Evolutionary conservation across 2,888 invertebrate genomes (phyloP), one percentile per base, ranked within the genome.

Genomic region (Lottia scabra): DNA sequence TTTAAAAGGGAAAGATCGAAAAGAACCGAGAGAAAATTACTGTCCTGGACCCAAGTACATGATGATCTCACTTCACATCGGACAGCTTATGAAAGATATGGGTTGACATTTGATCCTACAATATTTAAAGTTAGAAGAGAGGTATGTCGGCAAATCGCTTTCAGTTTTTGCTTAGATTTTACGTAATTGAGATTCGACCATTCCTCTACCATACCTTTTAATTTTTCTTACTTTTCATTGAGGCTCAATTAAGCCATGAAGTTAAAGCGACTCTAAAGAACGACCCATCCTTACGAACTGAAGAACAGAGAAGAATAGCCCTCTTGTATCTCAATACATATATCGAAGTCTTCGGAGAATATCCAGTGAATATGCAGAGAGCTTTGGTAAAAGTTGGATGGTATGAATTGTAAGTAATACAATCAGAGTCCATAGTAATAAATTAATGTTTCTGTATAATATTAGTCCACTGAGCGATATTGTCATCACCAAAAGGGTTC

Each of bases 341-440:
- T 0, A 87, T 88, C 6, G 85, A 86, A 15, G 85, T 87, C 1
- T 89, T 89, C 72, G 80, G 85, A n/a, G 88, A 88, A 70, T 89
- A 87, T 73, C 89, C 89, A 15, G 84, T 84, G 46, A 83, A 84
- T 13, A 84, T 89, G 83, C 87, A 89, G 78, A 69, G 81, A 68
- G 84, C 87, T 6, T 80, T 89, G 6, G 87, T 86, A 23, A 75
- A 81, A 64, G 83, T 84, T 6, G 87, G 87, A 44, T 87, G 86
- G 85, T 89, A 88, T 77, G 88, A 88, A 76, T 80, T 83, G 87
- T 88, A 74, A 83, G 87, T 81, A 10, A 38, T 38, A 4, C 30
- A 30, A 30, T 30, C 5, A 30, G 3, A 4, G 30, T 30, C 5
- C 30, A 30, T 4, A 5, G 5, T 30, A 30, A n/a, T n/a, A n/a